Base-by-base conservation (phyloP, 2,113 vertebrate species). In the Hippocampus comes region DNA sequence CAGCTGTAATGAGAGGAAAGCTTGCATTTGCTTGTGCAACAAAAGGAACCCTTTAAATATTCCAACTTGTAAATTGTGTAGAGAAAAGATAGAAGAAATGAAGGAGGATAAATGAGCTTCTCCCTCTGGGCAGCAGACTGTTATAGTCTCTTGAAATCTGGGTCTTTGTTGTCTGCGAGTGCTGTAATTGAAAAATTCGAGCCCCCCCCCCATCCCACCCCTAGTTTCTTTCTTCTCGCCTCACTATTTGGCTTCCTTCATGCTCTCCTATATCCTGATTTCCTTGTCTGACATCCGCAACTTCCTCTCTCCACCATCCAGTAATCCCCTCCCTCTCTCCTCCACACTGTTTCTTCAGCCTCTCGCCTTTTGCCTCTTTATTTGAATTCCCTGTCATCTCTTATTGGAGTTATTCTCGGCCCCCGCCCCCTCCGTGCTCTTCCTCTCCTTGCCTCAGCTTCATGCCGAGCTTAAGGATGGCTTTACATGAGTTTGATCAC, bases 121-220 rank as follows among this genome's bases (percentile, higher is more conserved):
- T 87, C 89, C 88, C 91, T 85, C 53, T 7, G 78, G 89, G 85
- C 81, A 86, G 83, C 82, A 87, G 78, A 83, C 73, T 83, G 81
- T 82, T 88, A 84, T 80, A 88, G 80, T 83, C 88, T 84, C 78
- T 83, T 83, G 85, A 87, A 91, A 90, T 92, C 85, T 89, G 82
- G 80, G 80, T 86, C 89, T 90, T 91, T 92, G 89, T 90, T 87
- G 85, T 88, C 82, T 81, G 80, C 82, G 77, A 87, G 84, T 75
- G 78, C 86, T 81, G 84, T 91, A 90, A 91, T 90, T 91, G 87
- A 93, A 92, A 92, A 90, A 72, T 81, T 87, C 78, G 78, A 77
- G 18, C 78, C 68, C 84, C 74, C 68, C 21, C 63, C 43, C 2
- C 11, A 2, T 8, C 46, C 9, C 46, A 48, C 46, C 46, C 14